These are phyloP conservation scores for Acanthurus tractus DNA, from an alignment of 2,797 vertebrate species.

Conservation along the genomic window DNA sequence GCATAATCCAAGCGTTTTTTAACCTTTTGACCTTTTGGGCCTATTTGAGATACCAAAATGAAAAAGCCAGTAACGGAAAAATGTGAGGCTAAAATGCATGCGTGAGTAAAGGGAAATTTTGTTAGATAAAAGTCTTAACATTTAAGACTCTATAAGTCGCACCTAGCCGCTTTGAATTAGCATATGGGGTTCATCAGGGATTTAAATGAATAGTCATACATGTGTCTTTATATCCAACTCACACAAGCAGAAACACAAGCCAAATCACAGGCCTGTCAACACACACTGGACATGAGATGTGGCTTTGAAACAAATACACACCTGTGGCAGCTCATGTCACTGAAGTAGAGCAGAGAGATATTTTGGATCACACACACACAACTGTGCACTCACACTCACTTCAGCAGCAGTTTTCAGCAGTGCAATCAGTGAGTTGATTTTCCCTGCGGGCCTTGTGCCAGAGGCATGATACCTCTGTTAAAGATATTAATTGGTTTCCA, in stretches of 20 bases:
- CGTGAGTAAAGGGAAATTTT: too few relatives aligned
- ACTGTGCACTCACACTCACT: conserved; percentile 15
- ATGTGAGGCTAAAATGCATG: too few relatives aligned
- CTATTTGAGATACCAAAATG: too few relatives aligned
- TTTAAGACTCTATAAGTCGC: too few relatives aligned
- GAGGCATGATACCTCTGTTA: conserved; percentile 73
- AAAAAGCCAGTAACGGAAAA: too few relatives aligned
- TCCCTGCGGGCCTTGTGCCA: conserved; percentile 72
- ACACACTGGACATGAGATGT: neutral
- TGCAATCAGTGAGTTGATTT: conserved; percentile 72
- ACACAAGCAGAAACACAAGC: conserved; percentile 1
- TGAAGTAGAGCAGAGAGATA: conserved; percentile 4
- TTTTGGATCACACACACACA: conserved; percentile 10
- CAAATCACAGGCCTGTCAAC: conserved; percentile 3
- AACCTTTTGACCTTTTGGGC: too few relatives aligned
- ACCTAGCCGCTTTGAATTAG: too few relatives aligned
- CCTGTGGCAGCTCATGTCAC: conserved; percentile 38
- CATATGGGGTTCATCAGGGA: too few relatives aligned
- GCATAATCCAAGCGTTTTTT: neutral
- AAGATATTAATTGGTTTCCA: conserved; percentile 80
- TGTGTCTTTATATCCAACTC: conserved; percentile 26
- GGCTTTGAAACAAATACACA: conserved; percentile 26
- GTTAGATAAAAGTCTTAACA: too few relatives aligned
- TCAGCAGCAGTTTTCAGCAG: conserved; percentile 56
- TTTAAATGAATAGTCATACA: neutral